A percentile compares a stretch with the other conserved stretches of the same genome.
Evolutionary conservation across 2,888 invertebrate species (phyloP).

Genomic region (Phyto melanocephala): DNA sequence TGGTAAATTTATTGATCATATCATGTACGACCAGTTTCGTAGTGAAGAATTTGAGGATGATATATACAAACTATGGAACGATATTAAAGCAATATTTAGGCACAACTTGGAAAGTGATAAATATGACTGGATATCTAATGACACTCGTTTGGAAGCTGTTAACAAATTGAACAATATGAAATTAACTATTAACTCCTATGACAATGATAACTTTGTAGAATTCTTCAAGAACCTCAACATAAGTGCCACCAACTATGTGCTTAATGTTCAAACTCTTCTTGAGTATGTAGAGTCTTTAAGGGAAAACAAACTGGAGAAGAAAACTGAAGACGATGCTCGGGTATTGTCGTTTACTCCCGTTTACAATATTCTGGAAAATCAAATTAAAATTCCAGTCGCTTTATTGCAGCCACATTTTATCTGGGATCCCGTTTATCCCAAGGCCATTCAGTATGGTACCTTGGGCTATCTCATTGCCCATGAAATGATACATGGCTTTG

Average conservation of each 20-base stretch:
- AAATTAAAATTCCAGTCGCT: conserved; percentile 73
- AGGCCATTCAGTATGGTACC: conserved; percentile 72
- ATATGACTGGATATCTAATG: conserved; percentile 72
- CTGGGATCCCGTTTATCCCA: conserved; percentile 73
- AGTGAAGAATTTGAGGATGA: conserved; percentile 68
- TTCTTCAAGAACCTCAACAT: conserved; percentile 67
- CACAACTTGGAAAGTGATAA: conserved; percentile 69
- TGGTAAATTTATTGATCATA: conserved; percentile 71
- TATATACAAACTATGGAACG: conserved; percentile 70
- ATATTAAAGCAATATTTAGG: conserved; percentile 70
- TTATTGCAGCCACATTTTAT: conserved; percentile 73
- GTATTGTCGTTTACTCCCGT: conserved; percentile 69
- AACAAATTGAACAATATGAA: conserved; percentile 71
- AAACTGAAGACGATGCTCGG: conserved; percentile 62
- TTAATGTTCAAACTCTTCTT: conserved; percentile 70
- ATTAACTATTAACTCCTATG: conserved; percentile 72
- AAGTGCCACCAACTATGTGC: conserved; percentile 68
- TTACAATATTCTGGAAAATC: conserved; percentile 71
- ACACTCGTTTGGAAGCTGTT: conserved; percentile 70
- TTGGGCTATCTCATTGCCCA: conserved; percentile 74
- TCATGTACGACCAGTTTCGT: conserved; percentile 70
- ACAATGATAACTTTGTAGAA: conserved; percentile 68
- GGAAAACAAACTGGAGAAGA: conserved; percentile 55
- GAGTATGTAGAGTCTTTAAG: conserved; percentile 46
- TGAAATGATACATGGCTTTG: conserved; percentile 76